Percentiles rank a stretch among this genome's conserved stretches.
phyloP scores from a whole-genome alignment of 2,113 vertebrate species.

The Eclectus roratus region DNA sequence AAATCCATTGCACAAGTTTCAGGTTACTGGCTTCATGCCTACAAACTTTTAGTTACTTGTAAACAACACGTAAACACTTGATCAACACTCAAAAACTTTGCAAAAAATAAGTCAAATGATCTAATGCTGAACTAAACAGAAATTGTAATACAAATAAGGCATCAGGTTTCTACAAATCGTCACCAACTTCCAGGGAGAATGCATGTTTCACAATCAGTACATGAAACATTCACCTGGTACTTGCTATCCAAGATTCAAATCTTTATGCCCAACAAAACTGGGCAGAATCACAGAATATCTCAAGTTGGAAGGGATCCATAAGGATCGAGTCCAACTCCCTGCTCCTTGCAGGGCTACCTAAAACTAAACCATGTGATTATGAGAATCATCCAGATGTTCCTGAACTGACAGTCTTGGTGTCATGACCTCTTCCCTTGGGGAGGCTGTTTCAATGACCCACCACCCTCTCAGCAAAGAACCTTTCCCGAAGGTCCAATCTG shows the following conservation, averaged over 20 bases:
- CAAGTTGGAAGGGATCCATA: background rate
- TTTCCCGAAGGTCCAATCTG: background rate
- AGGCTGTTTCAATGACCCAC: background rate
- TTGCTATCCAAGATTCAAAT: background rate
- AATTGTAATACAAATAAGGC: background rate
- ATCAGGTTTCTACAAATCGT: background rate
- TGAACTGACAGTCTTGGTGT: background rate
- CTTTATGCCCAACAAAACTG: background rate
- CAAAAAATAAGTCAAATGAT: background rate
- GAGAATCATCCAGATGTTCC: background rate
- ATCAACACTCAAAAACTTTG: background rate
- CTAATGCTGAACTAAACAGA: background rate
- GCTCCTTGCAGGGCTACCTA: background rate
- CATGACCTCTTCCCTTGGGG: background rate
- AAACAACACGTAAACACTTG: conserved; percentile 42
- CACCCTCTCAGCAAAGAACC: background rate
- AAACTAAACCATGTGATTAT: background rate
- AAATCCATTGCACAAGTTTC: conserved; percentile 62
- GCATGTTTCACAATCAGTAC: background rate
- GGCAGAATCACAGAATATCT: background rate
- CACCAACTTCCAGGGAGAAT: background rate
- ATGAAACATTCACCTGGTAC: background rate
- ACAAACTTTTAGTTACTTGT: conserved; percentile 56
- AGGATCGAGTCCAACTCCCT: background rate
- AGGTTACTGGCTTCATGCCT: conserved; percentile 59